Percentiles rank a stretch among this genome's conserved stretches.
These are phyloP conservation scores for Entelurus aequoreus DNA, from an alignment of 2,113 vertebrate genomes.

Conservation along the genomic window DNA sequence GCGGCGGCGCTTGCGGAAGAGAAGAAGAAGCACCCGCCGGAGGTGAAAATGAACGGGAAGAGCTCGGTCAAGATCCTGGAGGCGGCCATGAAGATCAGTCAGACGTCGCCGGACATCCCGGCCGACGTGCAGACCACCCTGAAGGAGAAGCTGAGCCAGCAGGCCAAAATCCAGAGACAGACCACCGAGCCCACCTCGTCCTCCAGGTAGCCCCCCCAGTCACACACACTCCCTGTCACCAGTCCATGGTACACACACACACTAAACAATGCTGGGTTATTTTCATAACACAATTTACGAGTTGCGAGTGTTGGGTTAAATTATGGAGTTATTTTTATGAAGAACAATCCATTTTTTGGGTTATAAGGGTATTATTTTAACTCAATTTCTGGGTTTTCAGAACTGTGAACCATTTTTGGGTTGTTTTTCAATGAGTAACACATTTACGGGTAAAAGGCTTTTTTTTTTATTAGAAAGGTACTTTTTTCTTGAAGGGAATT, in stretches of 20 bases:
- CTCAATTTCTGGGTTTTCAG: no score
- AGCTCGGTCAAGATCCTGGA: slow-evolving; percentile 78
- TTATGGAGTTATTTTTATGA: no score
- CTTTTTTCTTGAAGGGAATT: no score
- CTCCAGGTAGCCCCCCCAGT: slow-evolving; percentile 77
- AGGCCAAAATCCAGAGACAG: slow-evolving; percentile 91
- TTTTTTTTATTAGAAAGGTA: no score
- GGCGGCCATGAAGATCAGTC: slow-evolving; percentile 97
- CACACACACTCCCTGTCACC: neutral
- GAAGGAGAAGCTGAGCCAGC: slow-evolving; percentile 84
- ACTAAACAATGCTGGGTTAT: neutral
- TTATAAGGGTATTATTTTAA: no score
- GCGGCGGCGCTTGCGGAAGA: slow-evolving; percentile 48
- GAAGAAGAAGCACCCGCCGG: slow-evolving; percentile 71
- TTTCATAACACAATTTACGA: no score
- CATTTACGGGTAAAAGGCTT: no score
- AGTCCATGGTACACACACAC: neutral
- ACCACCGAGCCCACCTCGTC: slow-evolving; percentile 94
- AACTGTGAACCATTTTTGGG: no score
- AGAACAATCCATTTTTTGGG: no score
- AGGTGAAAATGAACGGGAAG: slow-evolving; percentile 80
- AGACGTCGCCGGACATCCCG: slow-evolving; percentile 96
- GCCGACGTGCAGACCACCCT: slow-evolving; percentile 91
- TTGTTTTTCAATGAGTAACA: no score
- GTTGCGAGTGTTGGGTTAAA: no score